These are phyloP conservation scores for Zosterops hypoxanthus DNA, from an alignment of 2,113 vertebrate species.

Conservation along the genomic window DNA sequence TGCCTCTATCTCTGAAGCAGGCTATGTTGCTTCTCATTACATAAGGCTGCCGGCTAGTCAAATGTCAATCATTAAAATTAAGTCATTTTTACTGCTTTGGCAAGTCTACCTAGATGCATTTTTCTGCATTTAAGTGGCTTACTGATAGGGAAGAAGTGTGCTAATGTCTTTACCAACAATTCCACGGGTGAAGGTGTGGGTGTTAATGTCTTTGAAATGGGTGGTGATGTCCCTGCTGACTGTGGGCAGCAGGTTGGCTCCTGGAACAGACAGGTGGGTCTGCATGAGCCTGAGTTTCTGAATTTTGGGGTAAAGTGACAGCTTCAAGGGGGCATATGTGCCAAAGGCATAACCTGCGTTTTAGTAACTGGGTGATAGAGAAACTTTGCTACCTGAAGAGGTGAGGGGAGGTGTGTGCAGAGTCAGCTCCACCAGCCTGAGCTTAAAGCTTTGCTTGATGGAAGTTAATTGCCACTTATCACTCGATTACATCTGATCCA, in stretches of 20 bases:
- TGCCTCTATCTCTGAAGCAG: neutral
- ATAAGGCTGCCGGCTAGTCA: neutral
- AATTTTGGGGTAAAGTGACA: neutral
- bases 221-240: neutral
- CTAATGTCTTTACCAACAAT: neutral
- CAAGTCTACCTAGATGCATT: neutral
- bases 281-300: neutral
- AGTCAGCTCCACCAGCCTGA: neutral
- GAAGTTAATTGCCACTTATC: neutral
- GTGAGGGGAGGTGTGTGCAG: neutral
- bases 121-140: slow-evolving; percentile 41
- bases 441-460: neutral
- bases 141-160: neutral
- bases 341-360: neutral
- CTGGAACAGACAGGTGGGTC: neutral
- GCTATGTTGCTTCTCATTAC: neutral
- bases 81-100: neutral
- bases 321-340: neutral
- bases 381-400: neutral
- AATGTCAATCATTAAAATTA: slow-evolving; percentile 33
- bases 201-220: too few relatives aligned
- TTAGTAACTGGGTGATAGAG: neutral
- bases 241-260: neutral
- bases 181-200: neutral
- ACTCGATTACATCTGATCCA: neutral